Percentiles rank a stretch among this genome's conserved stretches.
Evolutionary conservation across 2,888 invertebrate genomes (phyloP).

Genomic region (Caenorhabditis imperialis): DNA sequence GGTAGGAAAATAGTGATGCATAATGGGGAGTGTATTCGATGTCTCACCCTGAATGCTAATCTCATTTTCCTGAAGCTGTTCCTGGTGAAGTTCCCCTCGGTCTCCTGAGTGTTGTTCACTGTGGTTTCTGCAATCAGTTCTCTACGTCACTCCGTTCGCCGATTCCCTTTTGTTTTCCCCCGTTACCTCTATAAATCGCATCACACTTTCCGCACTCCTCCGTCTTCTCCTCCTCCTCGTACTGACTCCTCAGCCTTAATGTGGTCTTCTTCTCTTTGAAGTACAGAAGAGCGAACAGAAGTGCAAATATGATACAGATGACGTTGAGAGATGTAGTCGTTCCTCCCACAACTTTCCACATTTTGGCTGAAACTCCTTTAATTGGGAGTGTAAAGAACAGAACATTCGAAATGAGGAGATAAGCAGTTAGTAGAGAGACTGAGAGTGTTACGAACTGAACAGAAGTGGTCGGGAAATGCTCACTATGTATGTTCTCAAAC

Average conservation of each 20-base stretch:
- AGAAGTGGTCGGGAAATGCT: constrained; percentile 40
- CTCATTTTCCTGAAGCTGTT: constrained; percentile 48
- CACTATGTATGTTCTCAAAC: constrained; percentile 44
- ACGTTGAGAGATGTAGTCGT: constrained; percentile 49
- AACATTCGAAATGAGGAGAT: background rate
- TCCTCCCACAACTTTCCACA: constrained; percentile 47
- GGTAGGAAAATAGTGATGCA: too few species aligned
- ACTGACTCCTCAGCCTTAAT: constrained; percentile 22
- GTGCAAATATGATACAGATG: constrained; percentile 34
- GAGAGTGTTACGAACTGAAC: constrained; percentile 4
- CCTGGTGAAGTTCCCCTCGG: constrained; percentile 33
- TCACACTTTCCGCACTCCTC: constrained; percentile 26
- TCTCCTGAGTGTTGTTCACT: constrained; percentile 14
- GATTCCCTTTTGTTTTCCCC: background rate
- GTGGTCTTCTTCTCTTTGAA: constrained; percentile 36
- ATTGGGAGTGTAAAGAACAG: constrained; percentile 3
- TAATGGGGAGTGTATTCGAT: too few species aligned
- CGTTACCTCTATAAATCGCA: constrained; percentile 41
- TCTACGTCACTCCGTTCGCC: constrained; percentile 4
- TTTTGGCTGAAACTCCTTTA: constrained; percentile 41
- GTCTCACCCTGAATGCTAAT: constrained; percentile 16
- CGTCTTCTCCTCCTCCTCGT: constrained; percentile 22
- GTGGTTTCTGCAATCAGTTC: constrained; percentile 36
- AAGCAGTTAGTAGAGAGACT: constrained; percentile 3
- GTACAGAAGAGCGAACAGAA: constrained; percentile 41